Percentiles rank a stretch among this genome's conserved stretches.
phyloP scores from a whole-genome alignment of 2,888 invertebrate species.

The Tipula lateralis region DNA sequence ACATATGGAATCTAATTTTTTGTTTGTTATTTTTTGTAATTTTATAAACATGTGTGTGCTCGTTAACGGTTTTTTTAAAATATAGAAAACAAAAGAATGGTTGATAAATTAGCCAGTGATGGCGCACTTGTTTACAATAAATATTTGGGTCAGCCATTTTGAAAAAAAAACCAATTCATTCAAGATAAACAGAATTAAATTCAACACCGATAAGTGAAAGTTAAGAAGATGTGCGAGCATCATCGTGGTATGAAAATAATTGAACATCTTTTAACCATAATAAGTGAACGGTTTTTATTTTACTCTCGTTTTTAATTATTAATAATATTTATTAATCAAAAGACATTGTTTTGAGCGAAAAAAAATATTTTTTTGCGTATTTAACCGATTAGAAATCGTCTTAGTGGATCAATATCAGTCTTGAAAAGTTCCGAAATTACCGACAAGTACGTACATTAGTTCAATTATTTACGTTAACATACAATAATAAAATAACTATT shows the following conservation, averaged over 20 bases:
- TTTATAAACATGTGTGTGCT: neutral
- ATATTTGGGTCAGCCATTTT: neutral
- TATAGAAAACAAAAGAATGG: neutral
- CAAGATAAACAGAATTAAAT: neutral
- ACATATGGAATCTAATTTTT: constrained; percentile 1
- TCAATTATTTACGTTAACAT: neutral
- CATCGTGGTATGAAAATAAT: neutral
- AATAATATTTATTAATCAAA: neutral
- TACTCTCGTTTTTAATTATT: neutral
- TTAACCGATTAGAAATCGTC: neutral
- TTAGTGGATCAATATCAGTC: neutral
- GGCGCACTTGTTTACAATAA: neutral
- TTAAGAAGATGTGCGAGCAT: neutral
- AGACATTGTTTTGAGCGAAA: neutral
- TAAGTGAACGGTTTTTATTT: neutral
- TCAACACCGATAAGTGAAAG: neutral
- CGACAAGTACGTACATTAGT: neutral
- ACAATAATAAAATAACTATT: neutral
- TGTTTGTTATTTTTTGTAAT: neutral
- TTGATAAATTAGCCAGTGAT: neutral
- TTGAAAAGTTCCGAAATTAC: neutral
- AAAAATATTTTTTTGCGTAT: neutral
- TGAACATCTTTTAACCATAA: neutral
- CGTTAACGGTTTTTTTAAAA: neutral
- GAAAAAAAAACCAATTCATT: no score